phyloP scores from a whole-genome alignment of 2,888 invertebrate species.

The Watsonalla binaria region DNA sequence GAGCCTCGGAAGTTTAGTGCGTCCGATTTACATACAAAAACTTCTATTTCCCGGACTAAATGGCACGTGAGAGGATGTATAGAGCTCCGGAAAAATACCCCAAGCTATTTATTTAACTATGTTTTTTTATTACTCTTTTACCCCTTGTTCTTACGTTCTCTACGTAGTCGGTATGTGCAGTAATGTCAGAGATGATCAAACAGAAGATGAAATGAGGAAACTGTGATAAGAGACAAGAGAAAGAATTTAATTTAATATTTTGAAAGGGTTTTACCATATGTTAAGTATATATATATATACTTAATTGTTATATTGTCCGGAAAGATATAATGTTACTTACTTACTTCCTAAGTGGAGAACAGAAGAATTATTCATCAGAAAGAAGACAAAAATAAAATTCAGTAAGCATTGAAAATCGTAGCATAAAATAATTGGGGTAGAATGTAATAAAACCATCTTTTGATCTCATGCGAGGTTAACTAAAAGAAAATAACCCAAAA shows the following conservation, averaged over 20 bases:
- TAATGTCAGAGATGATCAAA: neutral
- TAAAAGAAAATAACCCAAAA: slow-evolving; percentile 15
- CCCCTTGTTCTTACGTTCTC: slow-evolving; percentile 24
- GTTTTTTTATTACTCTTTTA: slow-evolving; percentile 37
- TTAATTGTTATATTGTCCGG: no score
- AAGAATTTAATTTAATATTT: no score
- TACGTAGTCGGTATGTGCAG: no score
- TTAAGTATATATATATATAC: no score
- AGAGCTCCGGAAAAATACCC: slow-evolving; percentile 70
- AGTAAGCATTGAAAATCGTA: no score
- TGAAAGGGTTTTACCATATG: no score
- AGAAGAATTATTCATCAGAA: no score
- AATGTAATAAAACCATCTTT: neutral
- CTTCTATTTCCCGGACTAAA: slow-evolving; percentile 77
- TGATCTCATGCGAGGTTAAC: slow-evolving; percentile 10
- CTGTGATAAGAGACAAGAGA: no score
- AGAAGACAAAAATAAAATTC: no score
- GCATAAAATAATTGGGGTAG: neutral
- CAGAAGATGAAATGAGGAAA: no score
- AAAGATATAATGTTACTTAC: no score
- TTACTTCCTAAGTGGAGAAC: no score
- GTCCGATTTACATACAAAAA: slow-evolving; percentile 78
- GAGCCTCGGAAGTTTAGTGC: slow-evolving; percentile 63
- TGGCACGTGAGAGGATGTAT: slow-evolving; percentile 73
- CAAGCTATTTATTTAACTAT: slow-evolving; percentile 35